These are phyloP conservation scores for Drosophila melanica DNA, from an alignment of 1,140 invertebrate species.

Conservation along the genomic window DNA sequence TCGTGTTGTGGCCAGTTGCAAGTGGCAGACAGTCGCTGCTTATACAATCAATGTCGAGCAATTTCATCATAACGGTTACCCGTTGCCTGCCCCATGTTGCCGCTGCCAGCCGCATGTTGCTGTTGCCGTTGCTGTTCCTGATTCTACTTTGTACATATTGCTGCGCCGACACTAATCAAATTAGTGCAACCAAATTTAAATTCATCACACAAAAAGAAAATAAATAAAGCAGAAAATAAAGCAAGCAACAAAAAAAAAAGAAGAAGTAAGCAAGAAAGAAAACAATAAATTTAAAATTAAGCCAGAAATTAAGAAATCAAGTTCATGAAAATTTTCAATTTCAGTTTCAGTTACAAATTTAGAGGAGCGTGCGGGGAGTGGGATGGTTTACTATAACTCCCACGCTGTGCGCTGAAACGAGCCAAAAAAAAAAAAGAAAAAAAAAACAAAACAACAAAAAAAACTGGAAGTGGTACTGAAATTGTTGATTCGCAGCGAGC, in stretches of 20 bases:
- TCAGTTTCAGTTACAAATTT: slow-evolving; percentile 55
- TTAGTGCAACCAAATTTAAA: slow-evolving; percentile 76
- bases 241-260: neutral
- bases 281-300: slow-evolving; percentile 50
- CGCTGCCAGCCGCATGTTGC: neutral
- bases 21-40: slow-evolving; percentile 34
- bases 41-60: slow-evolving; percentile 51
- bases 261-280: neutral
- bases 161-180: slow-evolving; percentile 52
- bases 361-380: neutral
- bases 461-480: slow-evolving; percentile 1
- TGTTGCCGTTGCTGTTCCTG: slow-evolving; percentile 6
- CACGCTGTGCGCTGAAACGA: slow-evolving; percentile 69
- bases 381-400: slow-evolving; percentile 42
- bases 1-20: slow-evolving; percentile 24
- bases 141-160: slow-evolving; percentile 12
- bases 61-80: slow-evolving; percentile 50
- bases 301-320: slow-evolving; percentile 72
- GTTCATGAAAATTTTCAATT: slow-evolving; percentile 67
- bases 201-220: slow-evolving; percentile 37
- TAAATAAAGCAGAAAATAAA: slow-evolving; percentile 19
- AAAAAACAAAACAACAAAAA: neutral
- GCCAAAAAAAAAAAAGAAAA: slow-evolving; percentile 11
- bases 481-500: slow-evolving; percentile 1
- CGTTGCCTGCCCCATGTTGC: slow-evolving; percentile 25